Base-by-base conservation (phyloP, 1,140 invertebrate species). In the Aradophagus sp. region DNA sequence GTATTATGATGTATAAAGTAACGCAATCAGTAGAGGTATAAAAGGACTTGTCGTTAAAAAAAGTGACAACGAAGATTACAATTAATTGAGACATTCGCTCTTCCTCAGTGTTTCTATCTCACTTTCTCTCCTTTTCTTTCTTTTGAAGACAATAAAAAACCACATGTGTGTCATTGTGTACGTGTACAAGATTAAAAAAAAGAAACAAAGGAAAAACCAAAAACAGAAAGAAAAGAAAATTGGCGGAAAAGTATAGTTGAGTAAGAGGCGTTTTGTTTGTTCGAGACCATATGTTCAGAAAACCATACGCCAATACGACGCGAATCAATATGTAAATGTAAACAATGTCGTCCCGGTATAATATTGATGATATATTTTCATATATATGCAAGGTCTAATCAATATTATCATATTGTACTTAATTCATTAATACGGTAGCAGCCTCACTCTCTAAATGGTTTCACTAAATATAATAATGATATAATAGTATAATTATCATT, bases 1-100 rank as follows among this genome's bases (percentile, higher is more conserved):
- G 80, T 86, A 86, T 83, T 82, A 83, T 80, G 83, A 84, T 84
- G 82, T 84, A 84, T 84, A 85, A 86, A 86, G 83, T 83, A 86
- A 85, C 83, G 80, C 77, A 82, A 82, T 83, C 76, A 76, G 82
- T 76, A 77, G 75, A 77, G 71, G 58, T 76, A 63, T 70, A 74
- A 73, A 65, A 78, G 74, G 68, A 71, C 67, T 74, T 62, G 26
- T 63, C 63, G 53, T 68, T 68, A 70, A 76, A 72, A 67, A 72
- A 66, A 71, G 65, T 62, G 39, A 73, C 59, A 76, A 76, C 66
- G 69, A 69, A 71, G 59, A 38, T 42, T 62, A 62, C 55, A 55
- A 80, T 2, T 82, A 39, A 41, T 72, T 58, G 76, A 75, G 76
- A 56, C 65, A 56, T 26, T 66, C 52, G 27, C 7, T 56, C 39